Percentiles rank a stretch among this genome's conserved stretches.
These are phyloP conservation scores for Phortica magna DNA, from an alignment of 2,888 invertebrate genomes.

Conservation along the genomic window DNA sequence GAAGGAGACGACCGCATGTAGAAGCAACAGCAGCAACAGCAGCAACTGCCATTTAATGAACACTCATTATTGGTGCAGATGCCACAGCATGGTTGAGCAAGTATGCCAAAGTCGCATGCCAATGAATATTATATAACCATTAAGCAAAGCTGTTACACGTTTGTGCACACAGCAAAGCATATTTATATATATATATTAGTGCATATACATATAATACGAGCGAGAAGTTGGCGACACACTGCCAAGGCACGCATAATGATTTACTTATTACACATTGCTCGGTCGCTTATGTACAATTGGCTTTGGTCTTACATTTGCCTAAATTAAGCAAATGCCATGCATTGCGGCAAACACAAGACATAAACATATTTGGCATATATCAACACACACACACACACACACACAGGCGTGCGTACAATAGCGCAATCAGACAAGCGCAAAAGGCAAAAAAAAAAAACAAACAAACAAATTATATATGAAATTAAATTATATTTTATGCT, in stretches of 20 bases:
- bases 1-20: not conserved
- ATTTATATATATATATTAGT: not conserved
- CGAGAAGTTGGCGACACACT: not conserved
- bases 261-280: constrained; percentile 8
- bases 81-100: not conserved
- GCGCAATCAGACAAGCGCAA: not conserved
- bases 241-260: constrained; percentile 19
- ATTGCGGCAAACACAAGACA: not conserved
- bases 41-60: not conserved
- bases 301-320: not conserved
- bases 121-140: not conserved
- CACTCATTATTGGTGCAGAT: not conserved
- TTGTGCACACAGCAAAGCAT: not conserved
- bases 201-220: not conserved
- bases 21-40: not conserved
- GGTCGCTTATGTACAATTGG: not conserved
- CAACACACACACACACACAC: not conserved
- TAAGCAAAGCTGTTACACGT: not conserved
- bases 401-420: not conserved
- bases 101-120: not conserved
- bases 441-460: not conserved
- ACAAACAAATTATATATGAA: not conserved
- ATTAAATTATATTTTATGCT: constrained; percentile 19
- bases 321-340: constrained; percentile 21
- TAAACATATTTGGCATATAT: not conserved